phyloP scores from a whole-genome alignment of 1,140 invertebrate species.

The Dryas iulia region DNA sequence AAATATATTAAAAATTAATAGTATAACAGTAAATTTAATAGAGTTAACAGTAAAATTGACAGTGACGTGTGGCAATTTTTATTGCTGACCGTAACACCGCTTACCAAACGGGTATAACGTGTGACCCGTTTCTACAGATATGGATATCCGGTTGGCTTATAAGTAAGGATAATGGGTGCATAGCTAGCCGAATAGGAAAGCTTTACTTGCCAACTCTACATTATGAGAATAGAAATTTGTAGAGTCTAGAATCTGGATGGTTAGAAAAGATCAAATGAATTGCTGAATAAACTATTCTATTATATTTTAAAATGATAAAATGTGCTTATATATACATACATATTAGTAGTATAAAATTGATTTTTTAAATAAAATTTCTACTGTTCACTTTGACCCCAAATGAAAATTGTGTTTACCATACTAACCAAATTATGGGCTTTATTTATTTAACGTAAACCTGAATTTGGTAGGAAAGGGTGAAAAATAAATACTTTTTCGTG shows the following conservation, averaged over 20 bases:
- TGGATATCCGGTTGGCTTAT: constrained; percentile 41
- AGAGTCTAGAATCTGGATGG: neutral
- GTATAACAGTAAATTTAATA: neutral
- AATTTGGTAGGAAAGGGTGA: too few species aligned
- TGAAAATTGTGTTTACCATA: too few species aligned
- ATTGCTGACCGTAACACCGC: constrained; percentile 28
- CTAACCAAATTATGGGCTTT: too few species aligned
- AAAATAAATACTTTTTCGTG: too few species aligned
- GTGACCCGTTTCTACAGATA: constrained; percentile 41
- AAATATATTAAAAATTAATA: neutral
- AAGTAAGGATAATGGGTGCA: constrained; percentile 39
- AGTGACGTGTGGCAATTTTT: constrained; percentile 18
- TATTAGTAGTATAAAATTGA: too few species aligned
- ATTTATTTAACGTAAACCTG: too few species aligned
- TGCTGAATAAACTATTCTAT: too few species aligned
- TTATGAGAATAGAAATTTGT: constrained; percentile 8
- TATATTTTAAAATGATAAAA: too few species aligned
- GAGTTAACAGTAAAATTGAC: neutral
- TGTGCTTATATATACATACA: too few species aligned
- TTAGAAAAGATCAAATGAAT: too few species aligned
- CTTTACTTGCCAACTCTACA: constrained; percentile 18
- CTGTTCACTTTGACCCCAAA: too few species aligned
- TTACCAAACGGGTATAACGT: constrained; percentile 24
- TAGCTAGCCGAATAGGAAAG: constrained; percentile 29
- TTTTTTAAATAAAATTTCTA: too few species aligned